Conservation (phyloP, 2,113 vertebrate species). For the Parotia lawesii region DNA sequence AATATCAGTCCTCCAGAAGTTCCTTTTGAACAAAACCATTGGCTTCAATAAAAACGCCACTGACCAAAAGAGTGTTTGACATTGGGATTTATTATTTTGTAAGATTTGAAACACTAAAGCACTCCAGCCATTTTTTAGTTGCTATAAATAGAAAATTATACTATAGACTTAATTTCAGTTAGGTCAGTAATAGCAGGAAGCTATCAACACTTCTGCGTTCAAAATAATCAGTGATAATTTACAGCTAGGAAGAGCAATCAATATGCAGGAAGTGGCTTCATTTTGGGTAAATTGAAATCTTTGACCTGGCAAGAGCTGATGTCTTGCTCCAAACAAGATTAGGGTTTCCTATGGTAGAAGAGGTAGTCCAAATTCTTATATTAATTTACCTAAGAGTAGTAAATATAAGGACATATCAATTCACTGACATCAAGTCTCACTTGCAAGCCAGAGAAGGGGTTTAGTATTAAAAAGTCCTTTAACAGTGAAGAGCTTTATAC, state of each 20-base stretch:
- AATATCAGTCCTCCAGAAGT: neutral
- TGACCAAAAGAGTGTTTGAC: neutral
- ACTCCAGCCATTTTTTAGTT: neutral
- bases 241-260: constrained; percentile 26
- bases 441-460: neutral
- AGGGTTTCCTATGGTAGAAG: neutral
- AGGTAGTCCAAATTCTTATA: neutral
- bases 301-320: neutral
- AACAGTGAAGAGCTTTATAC: neutral
- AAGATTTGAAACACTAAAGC: neutral
- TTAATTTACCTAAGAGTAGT: neutral
- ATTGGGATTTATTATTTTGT: neutral
- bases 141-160: constrained; percentile 9
- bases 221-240: constrained; percentile 56
- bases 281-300: constrained; percentile 42
- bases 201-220: constrained; percentile 23
- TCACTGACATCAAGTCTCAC: neutral
- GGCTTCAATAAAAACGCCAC: neutral
- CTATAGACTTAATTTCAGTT: neutral
- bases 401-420: neutral
- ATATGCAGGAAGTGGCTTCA: constrained; percentile 22
- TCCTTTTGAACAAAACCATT: neutral
- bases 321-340: neutral
- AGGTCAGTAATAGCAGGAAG: constrained; percentile 8
- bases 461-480: neutral